Evolutionary conservation across 2,888 invertebrate genomes (phyloP).

Genomic region (Spisula subtruncata): DNA sequence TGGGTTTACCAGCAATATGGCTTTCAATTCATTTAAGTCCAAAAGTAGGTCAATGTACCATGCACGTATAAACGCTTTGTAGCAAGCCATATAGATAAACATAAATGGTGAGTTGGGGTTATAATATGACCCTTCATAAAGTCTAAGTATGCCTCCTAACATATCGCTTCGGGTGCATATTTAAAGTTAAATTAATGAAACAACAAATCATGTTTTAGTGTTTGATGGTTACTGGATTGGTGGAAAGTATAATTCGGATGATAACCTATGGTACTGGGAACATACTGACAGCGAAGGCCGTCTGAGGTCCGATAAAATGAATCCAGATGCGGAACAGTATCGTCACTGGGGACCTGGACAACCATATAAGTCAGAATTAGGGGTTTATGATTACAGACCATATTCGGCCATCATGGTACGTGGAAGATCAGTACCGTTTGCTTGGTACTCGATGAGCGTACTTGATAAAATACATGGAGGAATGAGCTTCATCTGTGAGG

Average conservation of each 20-base stretch:
- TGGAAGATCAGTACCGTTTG: conserved; percentile 20
- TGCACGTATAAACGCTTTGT: no score
- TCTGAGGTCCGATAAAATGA: conserved; percentile 24
- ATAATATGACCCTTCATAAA: no score
- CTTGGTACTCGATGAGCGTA: conserved; percentile 46
- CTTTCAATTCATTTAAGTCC: no score
- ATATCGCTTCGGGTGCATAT: no score
- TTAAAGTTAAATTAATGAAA: no score
- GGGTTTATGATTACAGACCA: not conserved
- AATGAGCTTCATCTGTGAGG: conserved; percentile 56
- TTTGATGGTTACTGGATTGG: conserved; percentile 62
- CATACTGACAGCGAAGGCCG: conserved; percentile 33
- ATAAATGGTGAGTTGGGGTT: no score
- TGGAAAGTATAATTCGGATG: conserved; percentile 24
- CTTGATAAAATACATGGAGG: not conserved
- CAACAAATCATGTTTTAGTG: conserved; percentile 34
- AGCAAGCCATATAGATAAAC: no score
- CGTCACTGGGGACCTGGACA: conserved; percentile 51
- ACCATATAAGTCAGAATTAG: conserved; percentile 35
- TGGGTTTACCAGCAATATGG: no score
- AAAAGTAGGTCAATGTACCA: no score
- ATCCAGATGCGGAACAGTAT: conserved; percentile 43
- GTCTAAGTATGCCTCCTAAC: no score
- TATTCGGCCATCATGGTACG: conserved; percentile 57
- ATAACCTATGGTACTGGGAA: conserved; percentile 54